phyloP scores from a whole-genome alignment of 2,888 invertebrate genomes.

The Idaea dimidiata region DNA sequence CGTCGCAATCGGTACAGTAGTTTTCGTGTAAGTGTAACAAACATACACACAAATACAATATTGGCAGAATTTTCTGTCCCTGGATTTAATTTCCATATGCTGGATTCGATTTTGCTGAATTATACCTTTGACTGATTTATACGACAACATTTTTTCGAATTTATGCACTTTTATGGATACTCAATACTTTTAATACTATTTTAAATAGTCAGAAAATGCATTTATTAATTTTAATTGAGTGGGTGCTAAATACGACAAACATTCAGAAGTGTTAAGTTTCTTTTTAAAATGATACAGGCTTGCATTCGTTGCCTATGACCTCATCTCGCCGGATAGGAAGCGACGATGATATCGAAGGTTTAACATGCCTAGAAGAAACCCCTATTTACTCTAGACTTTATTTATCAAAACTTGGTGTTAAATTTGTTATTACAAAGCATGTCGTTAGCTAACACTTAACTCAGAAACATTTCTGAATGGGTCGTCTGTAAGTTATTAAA shows the following conservation, averaged over 20 bases:
- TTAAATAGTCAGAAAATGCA: slow-evolving; percentile 69
- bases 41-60: too few relatives aligned
- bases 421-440: too few relatives aligned
- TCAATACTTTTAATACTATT: too few relatives aligned
- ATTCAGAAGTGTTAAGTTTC: not conserved
- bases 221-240: slow-evolving; percentile 61
- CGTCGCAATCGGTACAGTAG: too few relatives aligned
- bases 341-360: too few relatives aligned
- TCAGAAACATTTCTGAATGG: not conserved
- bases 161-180: slow-evolving; percentile 51
- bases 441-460: not conserved
- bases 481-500: not conserved
- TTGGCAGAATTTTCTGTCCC: not conserved
- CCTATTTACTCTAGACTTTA: too few relatives aligned
- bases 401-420: too few relatives aligned
- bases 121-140: slow-evolving; percentile 7
- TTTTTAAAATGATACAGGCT: too few relatives aligned
- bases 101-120: not conserved
- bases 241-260: slow-evolving; percentile 50
- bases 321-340: too few relatives aligned
- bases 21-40: too few relatives aligned
- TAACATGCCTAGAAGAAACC: too few relatives aligned
- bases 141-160: slow-evolving; percentile 2
- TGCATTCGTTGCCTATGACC: too few relatives aligned
- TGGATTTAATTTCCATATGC: not conserved